Evolutionary conservation across 2,797 vertebrate species (phyloP), one percentile per base, ranked within the genome.

Genomic region (Trichosurus vulpecula): DNA sequence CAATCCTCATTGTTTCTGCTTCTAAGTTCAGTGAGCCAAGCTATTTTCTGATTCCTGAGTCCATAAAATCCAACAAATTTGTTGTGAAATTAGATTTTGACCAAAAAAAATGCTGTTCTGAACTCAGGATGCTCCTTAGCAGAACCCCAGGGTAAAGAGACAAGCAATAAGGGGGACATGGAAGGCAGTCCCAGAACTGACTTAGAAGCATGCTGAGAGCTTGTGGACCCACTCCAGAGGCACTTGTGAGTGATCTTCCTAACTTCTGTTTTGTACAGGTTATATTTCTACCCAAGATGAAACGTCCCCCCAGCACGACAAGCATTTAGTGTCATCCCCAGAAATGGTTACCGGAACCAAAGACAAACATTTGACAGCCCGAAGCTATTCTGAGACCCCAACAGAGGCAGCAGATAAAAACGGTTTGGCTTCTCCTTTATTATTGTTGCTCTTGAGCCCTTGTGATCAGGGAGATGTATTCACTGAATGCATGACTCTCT

Each of bases 271-370:
- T 47, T 81, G 19, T 81, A 47, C n/a, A 81, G 66, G 8, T 47
- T 27, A 81, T 81, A 41, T 81, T 81, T 81, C 74, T 47, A 47
- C n/a, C n/a, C n/a, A n/a, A n/a, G n/a, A n/a, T n/a, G n/a, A n/a
- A n/a, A n/a, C n/a, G n/a, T n/a, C n/a, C n/a, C n/a, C n/a, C n/a
- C n/a, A n/a, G n/a, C n/a, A n/a, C n/a, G n/a, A n/a, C n/a, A n/a
- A 4, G 12, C 0, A 31, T 0, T 12, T 2, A 61, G 1, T 30
- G 61, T n/a, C n/a, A n/a, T n/a, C 13, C 14, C 13, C 19, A 54
- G 14, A 2, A 54, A 4, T 2, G 54, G 0, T 16, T 55, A 22
- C 22, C 5, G 6, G 0, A 6, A 6, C 6, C 22, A 8, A 25
- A 25, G 54, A 55, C 22, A 5, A 55, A 25, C 25, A 27, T 56